These are phyloP conservation scores for Chaitophorus viminalis DNA, from an alignment of 2,888 invertebrate species.

Conservation along the genomic window DNA sequence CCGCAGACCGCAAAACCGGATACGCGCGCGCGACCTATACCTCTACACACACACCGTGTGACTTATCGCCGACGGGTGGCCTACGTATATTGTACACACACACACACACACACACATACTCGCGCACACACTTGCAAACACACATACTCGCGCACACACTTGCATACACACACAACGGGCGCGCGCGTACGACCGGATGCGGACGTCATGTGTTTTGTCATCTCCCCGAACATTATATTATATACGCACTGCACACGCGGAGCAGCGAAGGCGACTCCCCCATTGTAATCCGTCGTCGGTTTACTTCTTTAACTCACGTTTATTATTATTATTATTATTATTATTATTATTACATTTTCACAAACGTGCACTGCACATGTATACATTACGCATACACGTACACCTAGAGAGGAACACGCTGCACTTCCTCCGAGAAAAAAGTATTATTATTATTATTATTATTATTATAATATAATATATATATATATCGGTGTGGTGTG, in stretches of 20 bases:
- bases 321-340: too few relatives aligned
- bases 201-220: slow-evolving; percentile 51
- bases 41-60: slow-evolving; percentile 25
- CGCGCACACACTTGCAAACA: slow-evolving; percentile 36
- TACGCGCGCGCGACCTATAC: slow-evolving; percentile 18
- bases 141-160: too few relatives aligned
- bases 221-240: slow-evolving; percentile 1
- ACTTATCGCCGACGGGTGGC: slow-evolving; percentile 27
- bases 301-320: slow-evolving; percentile 5
- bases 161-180: not conserved
- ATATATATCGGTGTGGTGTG: not conserved
- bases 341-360: slow-evolving; percentile 1
- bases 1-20: slow-evolving; percentile 47
- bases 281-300: slow-evolving; percentile 22
- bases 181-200: slow-evolving; percentile 55
- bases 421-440: slow-evolving; percentile 13
- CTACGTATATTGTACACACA: not conserved
- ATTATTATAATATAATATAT: too few relatives aligned
- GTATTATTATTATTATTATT: too few relatives aligned
- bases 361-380: slow-evolving; percentile 53
- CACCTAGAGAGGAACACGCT: not conserved
- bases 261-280: not conserved
- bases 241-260: not conserved
- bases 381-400: not conserved
- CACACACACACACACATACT: not conserved